A percentile compares a stretch with the other conserved stretches of the same genome.
Evolutionary conservation across 2,797 vertebrate genomes (phyloP).

Genomic region (Cirrhinus mrigala): DNA sequence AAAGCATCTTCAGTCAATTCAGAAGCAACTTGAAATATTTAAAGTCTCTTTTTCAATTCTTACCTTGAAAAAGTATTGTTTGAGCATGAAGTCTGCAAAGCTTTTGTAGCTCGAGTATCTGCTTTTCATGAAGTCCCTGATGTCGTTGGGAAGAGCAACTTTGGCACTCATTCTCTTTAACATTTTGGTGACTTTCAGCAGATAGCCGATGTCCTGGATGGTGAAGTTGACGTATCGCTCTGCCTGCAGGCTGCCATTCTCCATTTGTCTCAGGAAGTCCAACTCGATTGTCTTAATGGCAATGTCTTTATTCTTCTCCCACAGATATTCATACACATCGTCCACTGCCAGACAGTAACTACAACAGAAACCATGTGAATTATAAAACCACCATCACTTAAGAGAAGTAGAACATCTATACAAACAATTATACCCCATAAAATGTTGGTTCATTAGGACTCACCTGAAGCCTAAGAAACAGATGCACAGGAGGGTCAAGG

Average conservation of each 20-base stretch:
- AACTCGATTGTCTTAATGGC: slow-evolving; percentile 21
- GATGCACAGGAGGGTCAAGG: not conserved
- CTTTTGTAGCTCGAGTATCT: slow-evolving; percentile 55
- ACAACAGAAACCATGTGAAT: slow-evolving; percentile 46
- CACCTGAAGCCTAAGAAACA: slow-evolving; percentile 17
- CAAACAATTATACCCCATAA: not conserved
- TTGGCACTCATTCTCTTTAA: slow-evolving; percentile 42
- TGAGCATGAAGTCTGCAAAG: slow-evolving; percentile 22
- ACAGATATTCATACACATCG: slow-evolving; percentile 57
- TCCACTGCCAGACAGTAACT: slow-evolving; percentile 27
- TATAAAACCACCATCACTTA: not conserved
- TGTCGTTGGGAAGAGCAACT: not conserved
- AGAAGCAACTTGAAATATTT: not conserved
- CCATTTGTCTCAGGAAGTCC: slow-evolving; percentile 57
- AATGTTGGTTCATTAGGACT: not conserved
- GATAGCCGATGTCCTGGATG: slow-evolving; percentile 58
- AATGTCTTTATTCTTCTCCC: slow-evolving; percentile 45
- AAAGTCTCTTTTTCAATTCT: not conserved
- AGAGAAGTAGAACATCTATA: not conserved
- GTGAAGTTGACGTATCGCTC: slow-evolving; percentile 58
- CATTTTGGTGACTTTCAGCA: slow-evolving; percentile 54
- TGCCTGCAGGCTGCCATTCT: slow-evolving; percentile 50
- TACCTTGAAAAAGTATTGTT: slow-evolving; percentile 56
- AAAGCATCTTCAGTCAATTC: not conserved
- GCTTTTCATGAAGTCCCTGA: slow-evolving; percentile 39